These are phyloP conservation scores for Gouania willdenowi DNA, from an alignment of 2,797 vertebrate species.

Conservation along the genomic window DNA sequence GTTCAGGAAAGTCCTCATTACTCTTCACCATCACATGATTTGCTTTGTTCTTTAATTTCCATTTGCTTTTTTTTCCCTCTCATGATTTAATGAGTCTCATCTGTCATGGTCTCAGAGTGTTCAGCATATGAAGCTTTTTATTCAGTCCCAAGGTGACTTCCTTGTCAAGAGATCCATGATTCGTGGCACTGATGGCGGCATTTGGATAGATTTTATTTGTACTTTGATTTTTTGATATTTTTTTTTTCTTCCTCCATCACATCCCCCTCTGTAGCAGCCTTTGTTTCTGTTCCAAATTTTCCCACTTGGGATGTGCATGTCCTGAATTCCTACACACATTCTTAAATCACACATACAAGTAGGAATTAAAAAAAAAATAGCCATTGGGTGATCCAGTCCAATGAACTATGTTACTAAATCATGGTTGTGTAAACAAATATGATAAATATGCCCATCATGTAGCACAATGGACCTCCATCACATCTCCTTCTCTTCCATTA, in stretches of 20 bases:
- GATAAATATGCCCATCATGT: too few species aligned
- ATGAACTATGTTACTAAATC: too few species aligned
- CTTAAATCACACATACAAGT: slow-evolving; percentile 26
- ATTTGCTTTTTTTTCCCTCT: not conserved
- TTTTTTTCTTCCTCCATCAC: slow-evolving; percentile 28
- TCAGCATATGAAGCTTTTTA: slow-evolving; percentile 35
- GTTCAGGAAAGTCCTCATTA: not conserved
- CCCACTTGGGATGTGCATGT: slow-evolving; percentile 30
- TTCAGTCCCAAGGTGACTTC: slow-evolving; percentile 45
- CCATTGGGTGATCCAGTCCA: too few species aligned
- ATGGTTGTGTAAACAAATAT: too few species aligned
- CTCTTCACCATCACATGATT: slow-evolving; percentile 10
- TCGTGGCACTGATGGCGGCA: slow-evolving; percentile 47
- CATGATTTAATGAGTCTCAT: slow-evolving; percentile 53
- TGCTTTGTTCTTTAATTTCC: slow-evolving; percentile 13
- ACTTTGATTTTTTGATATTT: not conserved
- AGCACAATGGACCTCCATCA: too few species aligned
- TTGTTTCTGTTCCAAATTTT: slow-evolving; percentile 42
- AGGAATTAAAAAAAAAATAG: too few species aligned
- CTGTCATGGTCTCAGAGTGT: slow-evolving; percentile 22
- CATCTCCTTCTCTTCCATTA: too few species aligned
- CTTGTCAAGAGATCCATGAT: slow-evolving; percentile 49
- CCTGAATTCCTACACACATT: slow-evolving; percentile 40
- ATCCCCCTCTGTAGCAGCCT: slow-evolving; percentile 29
- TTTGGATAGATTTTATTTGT: slow-evolving; percentile 46